A percentile compares a stretch with the other conserved stretches of the same genome.
These are phyloP conservation scores for Pandion haliaetus DNA, from an alignment of 2,113 vertebrate genomes.

Conservation along the genomic window DNA sequence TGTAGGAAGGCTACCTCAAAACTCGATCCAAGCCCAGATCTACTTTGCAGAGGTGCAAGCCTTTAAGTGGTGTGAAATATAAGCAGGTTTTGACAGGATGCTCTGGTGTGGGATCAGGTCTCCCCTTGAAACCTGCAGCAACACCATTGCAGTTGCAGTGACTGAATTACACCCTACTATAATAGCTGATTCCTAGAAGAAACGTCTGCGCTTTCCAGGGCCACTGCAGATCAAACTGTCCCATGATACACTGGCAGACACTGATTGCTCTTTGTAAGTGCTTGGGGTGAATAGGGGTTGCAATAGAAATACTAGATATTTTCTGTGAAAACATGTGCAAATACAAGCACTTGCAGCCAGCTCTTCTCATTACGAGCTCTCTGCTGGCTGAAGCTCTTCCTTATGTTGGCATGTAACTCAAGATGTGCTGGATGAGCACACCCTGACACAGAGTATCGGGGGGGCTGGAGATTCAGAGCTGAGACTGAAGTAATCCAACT, in stretches of 20 bases:
- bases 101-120: background rate
- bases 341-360: background rate
- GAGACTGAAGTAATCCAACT: background rate
- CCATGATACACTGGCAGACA: fast-evolving
- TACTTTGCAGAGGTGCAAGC: background rate
- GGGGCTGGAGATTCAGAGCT: background rate
- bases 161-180: background rate
- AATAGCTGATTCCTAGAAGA: background rate
- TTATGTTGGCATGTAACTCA: fast-evolving
- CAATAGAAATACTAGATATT: background rate
- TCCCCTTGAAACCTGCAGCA: background rate
- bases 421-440: background rate
- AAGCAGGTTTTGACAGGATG: background rate
- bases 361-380: background rate
- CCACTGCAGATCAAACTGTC: fast-evolving
- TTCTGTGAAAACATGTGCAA: background rate
- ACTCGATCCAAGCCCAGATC: background rate
- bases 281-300: background rate
- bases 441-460: background rate
- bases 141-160: fast-evolving
- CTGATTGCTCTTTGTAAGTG: background rate
- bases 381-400: background rate
- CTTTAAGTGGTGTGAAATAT: background rate
- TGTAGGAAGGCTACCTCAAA: background rate
- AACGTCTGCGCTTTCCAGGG: background rate